These are phyloP conservation scores for Notiomystis cincta DNA, from an alignment of 2,113 vertebrate genomes.

Conservation along the genomic window DNA sequence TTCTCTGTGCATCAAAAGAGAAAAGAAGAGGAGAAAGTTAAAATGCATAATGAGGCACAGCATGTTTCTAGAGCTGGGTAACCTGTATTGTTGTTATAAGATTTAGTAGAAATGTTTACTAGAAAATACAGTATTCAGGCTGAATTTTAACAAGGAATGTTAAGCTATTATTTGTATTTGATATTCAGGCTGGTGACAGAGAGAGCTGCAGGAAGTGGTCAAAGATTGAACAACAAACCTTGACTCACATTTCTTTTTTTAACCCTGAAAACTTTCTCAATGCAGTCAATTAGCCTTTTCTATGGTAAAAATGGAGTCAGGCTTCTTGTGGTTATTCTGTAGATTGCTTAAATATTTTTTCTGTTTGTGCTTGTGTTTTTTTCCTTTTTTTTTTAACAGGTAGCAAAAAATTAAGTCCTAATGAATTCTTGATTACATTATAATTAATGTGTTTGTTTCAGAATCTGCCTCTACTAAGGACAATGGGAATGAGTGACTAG, in stretches of 20 bases:
- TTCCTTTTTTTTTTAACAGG: neutral
- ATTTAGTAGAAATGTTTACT: neutral
- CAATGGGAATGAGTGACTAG: neutral
- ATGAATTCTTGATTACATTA: neutral
- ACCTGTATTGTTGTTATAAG: neutral
- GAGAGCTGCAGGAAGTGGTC: neutral
- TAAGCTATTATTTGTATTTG: neutral
- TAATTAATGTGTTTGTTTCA: neutral
- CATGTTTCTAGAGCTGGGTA: neutral
- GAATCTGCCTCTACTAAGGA: neutral
- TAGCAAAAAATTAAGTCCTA: neutral
- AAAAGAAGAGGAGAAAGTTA: neutral
- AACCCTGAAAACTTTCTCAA: neutral
- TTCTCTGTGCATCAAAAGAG: neutral
- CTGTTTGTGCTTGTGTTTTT: fast-evolving
- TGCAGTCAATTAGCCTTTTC: neutral
- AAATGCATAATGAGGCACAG: conserved; percentile 10
- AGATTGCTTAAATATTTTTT: neutral
- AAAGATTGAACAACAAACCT: neutral
- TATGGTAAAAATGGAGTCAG: neutral
- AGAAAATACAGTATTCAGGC: neutral
- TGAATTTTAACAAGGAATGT: neutral
- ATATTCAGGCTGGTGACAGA: neutral
- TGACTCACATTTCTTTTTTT: neutral
- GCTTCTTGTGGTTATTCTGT: neutral